Conservation (phyloP, 2,888 invertebrate genomes). For the Lordiphosa andalusiaca region DNA sequence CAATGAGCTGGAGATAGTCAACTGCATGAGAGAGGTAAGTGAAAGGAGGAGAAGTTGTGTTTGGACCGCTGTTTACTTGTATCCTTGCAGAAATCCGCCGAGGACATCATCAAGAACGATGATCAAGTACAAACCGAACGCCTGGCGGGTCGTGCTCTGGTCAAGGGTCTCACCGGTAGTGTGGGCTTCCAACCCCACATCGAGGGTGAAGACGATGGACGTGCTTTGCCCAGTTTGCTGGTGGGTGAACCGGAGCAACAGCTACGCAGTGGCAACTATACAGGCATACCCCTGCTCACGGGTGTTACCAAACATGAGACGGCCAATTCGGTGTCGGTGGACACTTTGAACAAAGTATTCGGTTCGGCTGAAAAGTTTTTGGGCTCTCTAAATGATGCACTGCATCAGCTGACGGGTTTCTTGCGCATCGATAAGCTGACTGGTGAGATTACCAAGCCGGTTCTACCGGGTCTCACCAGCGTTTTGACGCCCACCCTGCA, state of each 20-base stretch:
- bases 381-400: constrained; percentile 64
- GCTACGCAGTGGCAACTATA: constrained; percentile 82
- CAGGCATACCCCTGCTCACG: constrained; percentile 85
- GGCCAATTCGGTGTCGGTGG: constrained; percentile 73
- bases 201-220: constrained; percentile 85
- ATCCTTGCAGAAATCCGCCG: constrained; percentile 68
- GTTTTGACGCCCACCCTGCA: constrained; percentile 67
- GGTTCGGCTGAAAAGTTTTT: constrained; percentile 76
- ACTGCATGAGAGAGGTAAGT: constrained; percentile 85
- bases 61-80: too few relatives aligned
- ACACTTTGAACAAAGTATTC: constrained; percentile 67
- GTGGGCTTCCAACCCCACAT: constrained; percentile 85
- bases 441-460: constrained; percentile 68
- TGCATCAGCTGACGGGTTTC: constrained; percentile 68
- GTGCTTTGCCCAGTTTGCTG: constrained; percentile 86
- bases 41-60: too few relatives aligned
- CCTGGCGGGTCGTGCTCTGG: constrained; percentile 83
- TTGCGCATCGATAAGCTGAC: constrained; percentile 72
- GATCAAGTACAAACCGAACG: constrained; percentile 82
- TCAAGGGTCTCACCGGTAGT: constrained; percentile 84
- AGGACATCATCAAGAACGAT: constrained; percentile 81
- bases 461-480: constrained; percentile 68
- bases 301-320: constrained; percentile 89
- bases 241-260: constrained; percentile 84
- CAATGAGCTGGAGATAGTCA: constrained; percentile 83